These are phyloP conservation scores for Neoascia interrupta DNA, from an alignment of 2,888 invertebrate genomes.

Conservation along the genomic window DNA sequence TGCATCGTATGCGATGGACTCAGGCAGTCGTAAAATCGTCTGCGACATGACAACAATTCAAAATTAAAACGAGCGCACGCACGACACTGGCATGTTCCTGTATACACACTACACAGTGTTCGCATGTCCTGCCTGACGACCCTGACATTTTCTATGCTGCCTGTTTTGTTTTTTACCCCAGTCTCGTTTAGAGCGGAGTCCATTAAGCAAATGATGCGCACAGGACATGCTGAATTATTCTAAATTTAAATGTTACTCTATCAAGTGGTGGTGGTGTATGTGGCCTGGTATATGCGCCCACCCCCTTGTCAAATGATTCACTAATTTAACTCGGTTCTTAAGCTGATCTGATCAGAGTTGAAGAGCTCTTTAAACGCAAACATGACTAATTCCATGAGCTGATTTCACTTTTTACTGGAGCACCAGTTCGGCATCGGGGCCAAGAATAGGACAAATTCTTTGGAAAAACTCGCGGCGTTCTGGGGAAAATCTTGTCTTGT, in stretches of 20 bases:
- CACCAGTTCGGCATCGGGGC: conserved; percentile 25
- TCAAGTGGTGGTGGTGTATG: conserved; percentile 47
- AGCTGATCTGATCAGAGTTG: conserved; percentile 1
- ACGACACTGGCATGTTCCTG: conserved; percentile 48
- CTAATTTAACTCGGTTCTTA: neutral
- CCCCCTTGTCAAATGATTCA: conserved; percentile 31
- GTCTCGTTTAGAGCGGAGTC: conserved; percentile 22
- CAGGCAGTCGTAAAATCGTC: conserved; percentile 54
- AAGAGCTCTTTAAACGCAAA: conserved; percentile 13
- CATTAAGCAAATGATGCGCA: conserved; percentile 56
- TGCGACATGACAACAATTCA: conserved; percentile 65
- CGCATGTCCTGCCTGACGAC: conserved; percentile 24
- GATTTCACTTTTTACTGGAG: neutral
- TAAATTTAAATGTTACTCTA: conserved; percentile 33
- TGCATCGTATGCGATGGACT: conserved; percentile 25
- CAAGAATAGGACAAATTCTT: conserved; percentile 66
- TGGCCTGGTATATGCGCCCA: neutral
- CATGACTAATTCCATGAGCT: conserved; percentile 45
- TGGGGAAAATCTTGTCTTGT: conserved; percentile 50
- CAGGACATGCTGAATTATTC: conserved; percentile 54
- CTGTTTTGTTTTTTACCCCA: neutral
- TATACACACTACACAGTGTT: conserved; percentile 15
- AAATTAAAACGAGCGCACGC: conserved; percentile 62
- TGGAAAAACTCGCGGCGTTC: conserved; percentile 53
- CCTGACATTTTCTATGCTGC: conserved; percentile 13